Conservation (phyloP, 2,888 invertebrate species). For the Drosophila borealis region DNA sequence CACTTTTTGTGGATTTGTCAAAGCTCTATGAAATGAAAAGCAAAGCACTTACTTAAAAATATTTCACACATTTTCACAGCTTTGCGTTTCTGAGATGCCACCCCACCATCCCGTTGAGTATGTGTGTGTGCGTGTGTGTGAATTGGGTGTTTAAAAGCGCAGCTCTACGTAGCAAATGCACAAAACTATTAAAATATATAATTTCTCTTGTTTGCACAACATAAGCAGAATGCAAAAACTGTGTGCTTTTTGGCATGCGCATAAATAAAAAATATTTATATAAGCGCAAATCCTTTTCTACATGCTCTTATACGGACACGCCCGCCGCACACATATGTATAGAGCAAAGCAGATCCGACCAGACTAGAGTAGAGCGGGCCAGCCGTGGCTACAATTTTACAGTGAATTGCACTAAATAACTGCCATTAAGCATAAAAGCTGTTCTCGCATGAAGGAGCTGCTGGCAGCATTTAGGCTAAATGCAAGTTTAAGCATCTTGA, state of each 20-base stretch:
- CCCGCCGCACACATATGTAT: conserved; percentile 6
- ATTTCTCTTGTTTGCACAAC: conserved; percentile 35
- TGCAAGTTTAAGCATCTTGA: conserved; percentile 71
- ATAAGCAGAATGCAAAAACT: conserved; percentile 34
- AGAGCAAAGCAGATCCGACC: conserved; percentile 4
- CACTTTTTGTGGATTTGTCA: background rate
- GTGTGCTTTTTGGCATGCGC: conserved; percentile 61
- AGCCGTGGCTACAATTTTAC: conserved; percentile 71
- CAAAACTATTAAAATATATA: conserved; percentile 51
- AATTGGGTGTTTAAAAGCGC: conserved; percentile 3
- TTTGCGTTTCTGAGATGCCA: background rate
- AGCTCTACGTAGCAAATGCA: conserved; percentile 25
- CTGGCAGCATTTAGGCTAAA: conserved; percentile 76
- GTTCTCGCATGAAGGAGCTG: conserved; percentile 76
- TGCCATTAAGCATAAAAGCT: conserved; percentile 81
- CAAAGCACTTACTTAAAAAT: conserved; percentile 3
- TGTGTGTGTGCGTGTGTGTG: background rate
- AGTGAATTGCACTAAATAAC: conserved; percentile 80
- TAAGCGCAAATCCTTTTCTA: conserved; percentile 67
- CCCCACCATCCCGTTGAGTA: background rate
- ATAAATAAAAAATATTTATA: conserved; percentile 68
- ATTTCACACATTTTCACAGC: background rate
- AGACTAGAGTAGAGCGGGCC: conserved; percentile 7
- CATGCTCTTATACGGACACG: conserved; percentile 13
- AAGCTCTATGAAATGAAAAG: background rate